A percentile compares a stretch with the other conserved stretches of the same genome.
Conservation (phyloP, 2,113 vertebrate species). For the Ochotona princeps region DNA sequence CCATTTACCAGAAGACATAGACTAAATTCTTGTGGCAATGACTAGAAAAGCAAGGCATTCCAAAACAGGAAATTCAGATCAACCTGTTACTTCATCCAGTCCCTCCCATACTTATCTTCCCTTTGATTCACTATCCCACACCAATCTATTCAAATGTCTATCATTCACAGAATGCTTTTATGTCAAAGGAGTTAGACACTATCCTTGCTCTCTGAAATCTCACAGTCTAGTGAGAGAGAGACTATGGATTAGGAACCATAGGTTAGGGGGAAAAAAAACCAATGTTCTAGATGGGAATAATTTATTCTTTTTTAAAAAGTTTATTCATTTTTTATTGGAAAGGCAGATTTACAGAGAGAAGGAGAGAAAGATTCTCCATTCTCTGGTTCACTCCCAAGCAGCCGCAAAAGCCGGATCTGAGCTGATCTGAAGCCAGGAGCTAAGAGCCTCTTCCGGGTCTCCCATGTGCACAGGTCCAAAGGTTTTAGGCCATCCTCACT, state of each 20-base stretch:
- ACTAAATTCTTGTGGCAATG: not conserved
- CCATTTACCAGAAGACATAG: not conserved
- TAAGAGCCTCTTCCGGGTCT: too few species aligned
- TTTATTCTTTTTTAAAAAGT: not conserved
- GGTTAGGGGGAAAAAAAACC: not conserved
- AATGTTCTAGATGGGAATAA: not conserved
- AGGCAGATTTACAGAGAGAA: too few species aligned
- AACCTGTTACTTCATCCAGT: not conserved
- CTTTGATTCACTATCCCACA: not conserved
- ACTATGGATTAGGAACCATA: not conserved
- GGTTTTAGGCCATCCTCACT: too few species aligned
- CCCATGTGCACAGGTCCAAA: too few species aligned
- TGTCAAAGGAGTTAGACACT: not conserved
- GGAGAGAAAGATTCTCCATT: too few species aligned
- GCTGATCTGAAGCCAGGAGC: too few species aligned
- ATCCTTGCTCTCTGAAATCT: not conserved
- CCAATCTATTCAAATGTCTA: constrained; percentile 13
- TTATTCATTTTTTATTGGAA: too few species aligned
- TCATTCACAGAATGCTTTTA: constrained; percentile 3
- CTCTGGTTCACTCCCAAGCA: too few species aligned
- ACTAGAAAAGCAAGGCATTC: constrained; percentile 38
- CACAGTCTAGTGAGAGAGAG: not conserved
- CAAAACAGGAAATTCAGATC: not conserved
- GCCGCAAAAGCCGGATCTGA: too few species aligned
- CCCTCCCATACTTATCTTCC: not conserved